Percentiles rank a stretch among this genome's conserved stretches.
These are phyloP conservation scores for Hemibagrus guttatus DNA, from an alignment of 2,797 vertebrate genomes.

Conservation along the genomic window DNA sequence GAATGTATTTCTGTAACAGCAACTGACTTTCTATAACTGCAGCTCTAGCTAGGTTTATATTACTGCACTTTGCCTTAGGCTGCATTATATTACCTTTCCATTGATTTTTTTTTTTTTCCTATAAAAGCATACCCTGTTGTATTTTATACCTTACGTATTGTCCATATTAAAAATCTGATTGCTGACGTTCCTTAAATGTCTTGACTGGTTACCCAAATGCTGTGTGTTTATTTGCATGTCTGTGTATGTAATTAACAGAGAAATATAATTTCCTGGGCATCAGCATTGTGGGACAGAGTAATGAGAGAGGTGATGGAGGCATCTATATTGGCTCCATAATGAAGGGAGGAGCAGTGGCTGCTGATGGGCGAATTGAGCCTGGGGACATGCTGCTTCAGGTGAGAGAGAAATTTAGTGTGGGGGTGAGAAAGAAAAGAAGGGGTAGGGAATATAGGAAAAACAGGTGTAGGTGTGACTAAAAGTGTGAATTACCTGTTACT, in stretches of 20 bases:
- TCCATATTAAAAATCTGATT: background rate
- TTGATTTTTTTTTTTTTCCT: background rate
- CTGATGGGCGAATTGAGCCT: slow-evolving; percentile 83
- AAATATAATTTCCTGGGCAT: slow-evolving; percentile 85
- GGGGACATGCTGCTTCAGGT: slow-evolving; percentile 84
- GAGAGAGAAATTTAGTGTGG: slow-evolving; percentile 34
- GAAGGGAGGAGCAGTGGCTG: slow-evolving; percentile 89
- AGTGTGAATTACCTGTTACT: slow-evolving; percentile 14
- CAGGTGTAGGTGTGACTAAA: slow-evolving; percentile 6
- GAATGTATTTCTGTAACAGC: background rate
- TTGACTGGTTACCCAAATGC: background rate
- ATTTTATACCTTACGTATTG: background rate
- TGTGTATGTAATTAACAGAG: slow-evolving; percentile 61
- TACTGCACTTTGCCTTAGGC: background rate
- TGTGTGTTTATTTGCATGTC: background rate
- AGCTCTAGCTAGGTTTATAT: background rate
- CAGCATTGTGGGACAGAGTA: slow-evolving; percentile 82
- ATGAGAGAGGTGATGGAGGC: slow-evolving; percentile 88
- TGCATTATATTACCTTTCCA: background rate
- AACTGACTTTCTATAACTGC: background rate
- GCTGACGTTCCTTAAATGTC: background rate
- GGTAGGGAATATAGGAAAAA: background rate
- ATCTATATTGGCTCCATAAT: slow-evolving; percentile 92
- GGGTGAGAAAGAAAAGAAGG: background rate
- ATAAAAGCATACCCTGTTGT: background rate